Conservation (phyloP, 2,113 vertebrate species). For the Nibea albiflora region DNA sequence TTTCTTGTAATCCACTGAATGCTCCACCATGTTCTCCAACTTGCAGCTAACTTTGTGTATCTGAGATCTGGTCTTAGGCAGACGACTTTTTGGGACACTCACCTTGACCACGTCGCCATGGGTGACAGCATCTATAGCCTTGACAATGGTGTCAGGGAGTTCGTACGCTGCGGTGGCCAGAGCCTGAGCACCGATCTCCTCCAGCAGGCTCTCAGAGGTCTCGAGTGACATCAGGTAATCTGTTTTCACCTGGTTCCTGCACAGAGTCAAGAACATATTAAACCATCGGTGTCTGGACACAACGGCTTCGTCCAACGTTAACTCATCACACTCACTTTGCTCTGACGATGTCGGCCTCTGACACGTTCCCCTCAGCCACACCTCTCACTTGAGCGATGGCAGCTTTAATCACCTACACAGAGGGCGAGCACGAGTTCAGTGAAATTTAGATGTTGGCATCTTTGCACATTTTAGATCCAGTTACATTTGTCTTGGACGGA, state of each 20-base stretch:
- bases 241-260: slow-evolving; percentile 90
- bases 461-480: not conserved
- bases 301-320: not conserved
- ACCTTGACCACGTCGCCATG: slow-evolving; percentile 87
- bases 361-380: slow-evolving; percentile 88
- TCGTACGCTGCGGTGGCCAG: slow-evolving; percentile 83
- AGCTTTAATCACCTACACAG: slow-evolving; percentile 90
- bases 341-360: slow-evolving; percentile 82
- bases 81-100: slow-evolving; percentile 64
- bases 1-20: no score
- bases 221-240: slow-evolving; percentile 91
- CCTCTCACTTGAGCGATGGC: slow-evolving; percentile 87
- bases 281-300: not conserved
- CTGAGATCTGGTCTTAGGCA: no score
- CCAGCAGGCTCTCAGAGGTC: slow-evolving; percentile 84
- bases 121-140: slow-evolving; percentile 87
- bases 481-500: not conserved
- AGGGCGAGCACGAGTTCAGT: not conserved
- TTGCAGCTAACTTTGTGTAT: no score
- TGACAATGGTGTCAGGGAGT: slow-evolving; percentile 79
- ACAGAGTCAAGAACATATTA: not conserved
- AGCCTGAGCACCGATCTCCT: slow-evolving; percentile 91
- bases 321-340: slow-evolving; percentile 89
- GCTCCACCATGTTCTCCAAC: no score
- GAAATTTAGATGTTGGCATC: not conserved